These are phyloP conservation scores for Otocyon megalotis DNA, from an alignment of 2,113 vertebrate genomes.

Conservation along the genomic window DNA sequence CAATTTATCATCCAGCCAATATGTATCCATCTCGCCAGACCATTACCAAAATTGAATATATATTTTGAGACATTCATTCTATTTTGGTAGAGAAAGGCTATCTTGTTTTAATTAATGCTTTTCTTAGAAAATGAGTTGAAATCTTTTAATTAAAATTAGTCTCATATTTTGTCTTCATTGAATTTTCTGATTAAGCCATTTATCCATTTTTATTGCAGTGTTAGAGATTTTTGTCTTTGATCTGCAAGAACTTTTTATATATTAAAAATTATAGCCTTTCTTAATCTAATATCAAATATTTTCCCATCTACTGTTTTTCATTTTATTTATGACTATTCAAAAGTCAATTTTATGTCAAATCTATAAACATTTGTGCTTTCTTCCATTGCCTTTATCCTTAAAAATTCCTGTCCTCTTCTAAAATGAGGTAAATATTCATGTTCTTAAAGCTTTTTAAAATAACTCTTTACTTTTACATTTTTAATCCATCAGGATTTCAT, in stretches of 20 bases:
- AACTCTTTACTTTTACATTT: neutral
- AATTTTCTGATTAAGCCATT: conserved; percentile 24
- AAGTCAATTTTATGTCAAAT: neutral
- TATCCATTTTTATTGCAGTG: neutral
- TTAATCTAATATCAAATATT: conserved; percentile 37
- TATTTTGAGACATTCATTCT: conserved; percentile 11
- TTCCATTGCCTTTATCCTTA: neutral
- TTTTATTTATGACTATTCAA: neutral
- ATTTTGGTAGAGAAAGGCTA: conserved; percentile 23
- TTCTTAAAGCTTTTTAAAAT: neutral
- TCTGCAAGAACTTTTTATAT: neutral
- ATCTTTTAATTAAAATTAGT: neutral
- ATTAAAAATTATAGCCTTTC: neutral
- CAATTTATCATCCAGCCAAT: neutral
- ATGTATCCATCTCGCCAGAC: neutral
- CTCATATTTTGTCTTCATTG: neutral
- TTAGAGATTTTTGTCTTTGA: neutral
- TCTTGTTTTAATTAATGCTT: neutral
- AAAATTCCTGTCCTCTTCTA: neutral
- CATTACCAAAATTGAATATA: conserved; percentile 14
- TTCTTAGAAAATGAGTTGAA: conserved; percentile 10
- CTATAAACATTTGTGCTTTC: neutral
- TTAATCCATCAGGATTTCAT: neutral
- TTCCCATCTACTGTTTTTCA: neutral
- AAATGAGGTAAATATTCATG: neutral